Conservation (phyloP, 2,797 vertebrate species). For the Tokudaia tokunoshimensis region DNA sequence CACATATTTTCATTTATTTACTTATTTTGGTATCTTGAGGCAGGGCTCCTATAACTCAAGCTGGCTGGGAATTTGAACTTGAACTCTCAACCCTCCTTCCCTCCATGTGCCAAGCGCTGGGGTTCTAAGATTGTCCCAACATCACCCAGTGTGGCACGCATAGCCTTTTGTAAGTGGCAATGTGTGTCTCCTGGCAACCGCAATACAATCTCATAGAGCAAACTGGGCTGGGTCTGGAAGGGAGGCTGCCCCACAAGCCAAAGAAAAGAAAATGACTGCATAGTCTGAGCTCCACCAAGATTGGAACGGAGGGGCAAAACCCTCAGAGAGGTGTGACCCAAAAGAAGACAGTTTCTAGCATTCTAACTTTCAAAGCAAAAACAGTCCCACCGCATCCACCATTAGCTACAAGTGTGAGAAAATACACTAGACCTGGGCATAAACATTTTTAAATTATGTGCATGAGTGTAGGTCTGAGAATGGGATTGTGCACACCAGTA, state of each 20-base stretch:
- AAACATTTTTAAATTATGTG: not conserved
- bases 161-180: not conserved
- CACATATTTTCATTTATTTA: not conserved
- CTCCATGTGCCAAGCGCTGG: not conserved
- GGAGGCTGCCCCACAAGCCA: conserved; percentile 25
- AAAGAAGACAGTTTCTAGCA: not conserved
- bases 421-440: not conserved
- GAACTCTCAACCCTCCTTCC: not conserved
- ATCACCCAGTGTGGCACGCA: not conserved
- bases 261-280: conserved; percentile 34
- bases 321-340: not conserved
- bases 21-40: not conserved
- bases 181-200: not conserved
- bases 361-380: not conserved
- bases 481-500: not conserved
- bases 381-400: not conserved
- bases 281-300: conserved; percentile 35
- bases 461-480: not conserved
- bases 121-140: not conserved
- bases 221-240: not conserved
- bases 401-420: not conserved
- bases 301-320: not conserved
- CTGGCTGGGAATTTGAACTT: not conserved
- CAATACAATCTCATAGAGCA: not conserved
- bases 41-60: not conserved